Percentiles rank a stretch among this genome's conserved stretches.
These are phyloP conservation scores for Drosophila quadrilineata DNA, from an alignment of 1,140 invertebrate species.

Conservation along the genomic window DNA sequence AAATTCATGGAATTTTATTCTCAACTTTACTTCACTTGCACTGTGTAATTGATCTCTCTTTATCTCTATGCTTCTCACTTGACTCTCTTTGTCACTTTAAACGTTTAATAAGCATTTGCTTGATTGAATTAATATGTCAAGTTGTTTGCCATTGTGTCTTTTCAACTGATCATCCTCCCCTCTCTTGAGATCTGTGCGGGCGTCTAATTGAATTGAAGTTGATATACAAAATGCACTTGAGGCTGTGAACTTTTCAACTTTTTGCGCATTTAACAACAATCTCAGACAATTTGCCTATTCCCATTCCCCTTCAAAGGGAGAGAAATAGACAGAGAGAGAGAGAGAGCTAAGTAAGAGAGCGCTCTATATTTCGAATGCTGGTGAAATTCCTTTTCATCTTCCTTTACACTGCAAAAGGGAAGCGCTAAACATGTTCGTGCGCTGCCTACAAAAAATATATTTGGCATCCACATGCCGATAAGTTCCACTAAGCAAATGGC, in stretches of 20 bases:
- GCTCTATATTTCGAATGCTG: conserved; percentile 38
- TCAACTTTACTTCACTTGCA: conserved; percentile 22
- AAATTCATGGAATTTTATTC: conserved; percentile 71
- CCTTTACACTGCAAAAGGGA: background rate
- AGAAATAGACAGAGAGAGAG: too few species aligned
- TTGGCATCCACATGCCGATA: background rate
- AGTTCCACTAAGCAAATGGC: conserved; percentile 28
- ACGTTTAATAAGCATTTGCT: conserved; percentile 71
- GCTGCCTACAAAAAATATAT: background rate
- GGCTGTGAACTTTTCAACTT: conserved; percentile 73
- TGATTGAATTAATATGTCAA: conserved; percentile 75
- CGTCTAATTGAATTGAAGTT: conserved; percentile 69
- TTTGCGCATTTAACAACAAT: background rate
- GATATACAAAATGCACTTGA: conserved; percentile 29
- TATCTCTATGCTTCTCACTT: background rate
- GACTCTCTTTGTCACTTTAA: conserved; percentile 70
- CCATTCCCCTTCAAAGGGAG: too few species aligned
- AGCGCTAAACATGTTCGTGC: background rate
- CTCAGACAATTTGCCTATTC: too few species aligned
- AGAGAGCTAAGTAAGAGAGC: too few species aligned
- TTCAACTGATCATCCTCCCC: background rate
- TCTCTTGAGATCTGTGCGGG: conserved; percentile 26
- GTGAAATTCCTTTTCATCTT: conserved; percentile 48
- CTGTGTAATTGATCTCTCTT: conserved; percentile 38
- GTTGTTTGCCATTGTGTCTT: conserved; percentile 42